Base-by-base conservation (phyloP, 2,888 invertebrate species). In the Griposia aprilina region DNA sequence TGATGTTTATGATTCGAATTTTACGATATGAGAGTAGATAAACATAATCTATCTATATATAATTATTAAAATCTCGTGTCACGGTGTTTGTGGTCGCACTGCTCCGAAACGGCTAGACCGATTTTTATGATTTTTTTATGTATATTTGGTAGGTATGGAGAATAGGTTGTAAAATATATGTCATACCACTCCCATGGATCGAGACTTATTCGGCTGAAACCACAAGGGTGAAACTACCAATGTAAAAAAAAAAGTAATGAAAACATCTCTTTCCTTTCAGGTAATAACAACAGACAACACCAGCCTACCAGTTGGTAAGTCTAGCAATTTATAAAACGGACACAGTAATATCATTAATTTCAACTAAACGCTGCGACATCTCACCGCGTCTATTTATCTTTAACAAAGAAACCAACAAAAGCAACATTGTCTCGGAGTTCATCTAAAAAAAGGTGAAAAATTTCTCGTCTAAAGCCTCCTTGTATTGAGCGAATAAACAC, bases 401-500 rank as follows among this genome's bases (percentile, higher is more conserved):
- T 85, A 67, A 85, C 76, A 87, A 87, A 83, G 79, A 74, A 78
- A 75, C 78, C 76, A 80, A 87, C 84, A 87, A 83, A 87, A 79
- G 81, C 65, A 78, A 84, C 88, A 59, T 77, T 74, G 78, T 82
- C 62, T 62, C 62, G 79, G 81, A 81, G 78, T 82, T 85, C 78
- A 75, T 82, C 80, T 75, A 80, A 84, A 84, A 85, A 87, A 87
- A 89, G 85, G 86, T 89, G 89, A 88, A 90, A 91, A 90, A 90
- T 87, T 84, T 82, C 75, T 86, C 76, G 69, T 86, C 82, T 83
- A 83, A 88, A 84, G 86, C 87, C 89, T 72, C 83, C 90, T 87
- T 87, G 87, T 80, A 88, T 82, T 70, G 83, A 88, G 80, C 88
- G 90, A 90, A 90, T 92, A 91, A 92, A 92, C 92, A 91, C 87